phyloP scores from a whole-genome alignment of 1,140 invertebrate species.

The Brachionus manjavacas region DNA sequence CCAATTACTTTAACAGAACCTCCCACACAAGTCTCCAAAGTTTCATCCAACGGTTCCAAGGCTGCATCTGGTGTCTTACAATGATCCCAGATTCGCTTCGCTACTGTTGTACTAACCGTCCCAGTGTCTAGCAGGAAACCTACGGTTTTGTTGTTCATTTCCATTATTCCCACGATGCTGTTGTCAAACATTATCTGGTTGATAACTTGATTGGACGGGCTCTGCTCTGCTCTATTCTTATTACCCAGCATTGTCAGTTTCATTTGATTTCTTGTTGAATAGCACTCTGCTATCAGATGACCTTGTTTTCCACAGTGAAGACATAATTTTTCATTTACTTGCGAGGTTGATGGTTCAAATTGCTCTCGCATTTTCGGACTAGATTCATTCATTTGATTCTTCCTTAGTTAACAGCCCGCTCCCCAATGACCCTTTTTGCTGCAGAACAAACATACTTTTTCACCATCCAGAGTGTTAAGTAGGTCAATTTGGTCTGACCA shows the following conservation, averaged over 20 bases:
- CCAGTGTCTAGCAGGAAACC: not conserved
- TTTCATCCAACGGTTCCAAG: not conserved
- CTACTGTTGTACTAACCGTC: not conserved
- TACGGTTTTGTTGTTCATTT: not conserved
- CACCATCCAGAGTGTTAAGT: too few relatives aligned
- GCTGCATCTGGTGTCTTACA: not conserved
- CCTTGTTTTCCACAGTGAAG: not conserved
- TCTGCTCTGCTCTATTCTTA: not conserved
- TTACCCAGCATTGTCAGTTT: not conserved
- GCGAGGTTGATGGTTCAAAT: not conserved
- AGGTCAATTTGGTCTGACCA: too few relatives aligned
- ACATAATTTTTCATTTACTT: not conserved
- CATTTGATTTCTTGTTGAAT: not conserved
- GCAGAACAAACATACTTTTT: not conserved
- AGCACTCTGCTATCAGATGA: not conserved
- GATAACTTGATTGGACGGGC: not conserved
- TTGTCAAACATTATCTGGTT: not conserved
- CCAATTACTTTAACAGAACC: not conserved
- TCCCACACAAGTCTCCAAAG: not conserved
- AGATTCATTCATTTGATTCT: not conserved
- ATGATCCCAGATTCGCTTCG: not conserved
- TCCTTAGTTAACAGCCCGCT: not conserved
- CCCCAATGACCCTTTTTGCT: not conserved
- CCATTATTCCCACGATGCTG: not conserved
- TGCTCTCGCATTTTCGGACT: not conserved